A percentile compares a stretch with the other conserved stretches of the same genome.
Evolutionary conservation across 2,797 vertebrate genomes (phyloP).

Genomic region (Ibycter americanus): DNA sequence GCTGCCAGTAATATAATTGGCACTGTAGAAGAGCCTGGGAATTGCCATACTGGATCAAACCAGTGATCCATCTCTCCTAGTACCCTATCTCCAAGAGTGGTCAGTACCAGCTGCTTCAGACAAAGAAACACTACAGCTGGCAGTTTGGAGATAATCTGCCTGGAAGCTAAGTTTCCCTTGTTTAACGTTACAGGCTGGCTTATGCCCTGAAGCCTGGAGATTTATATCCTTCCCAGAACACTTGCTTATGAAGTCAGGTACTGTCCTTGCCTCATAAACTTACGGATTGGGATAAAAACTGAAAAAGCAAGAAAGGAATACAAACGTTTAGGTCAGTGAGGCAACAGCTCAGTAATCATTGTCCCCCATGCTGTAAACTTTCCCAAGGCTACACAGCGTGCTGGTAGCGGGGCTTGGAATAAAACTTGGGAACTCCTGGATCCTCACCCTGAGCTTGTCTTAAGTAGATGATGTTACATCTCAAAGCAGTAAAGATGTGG

Average conservation of each 20-base stretch:
- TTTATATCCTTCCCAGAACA: background rate
- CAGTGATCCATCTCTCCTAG: conserved; percentile 52
- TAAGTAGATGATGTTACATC: background rate
- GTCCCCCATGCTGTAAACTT: background rate
- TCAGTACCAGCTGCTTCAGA: conserved; percentile 63
- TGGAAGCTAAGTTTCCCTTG: conserved; percentile 31
- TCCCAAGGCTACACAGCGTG: background rate
- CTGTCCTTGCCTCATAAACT: background rate
- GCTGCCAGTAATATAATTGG: conserved; percentile 58
- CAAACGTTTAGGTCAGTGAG: background rate
- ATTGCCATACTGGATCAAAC: conserved; percentile 63
- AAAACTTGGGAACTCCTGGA: background rate
- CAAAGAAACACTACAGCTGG: conserved; percentile 56
- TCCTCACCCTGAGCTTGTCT: background rate
- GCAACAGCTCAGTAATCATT: background rate
- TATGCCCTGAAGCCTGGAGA: background rate
- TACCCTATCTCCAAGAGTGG: conserved; percentile 28
- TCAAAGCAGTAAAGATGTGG: background rate
- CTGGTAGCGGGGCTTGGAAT: background rate
- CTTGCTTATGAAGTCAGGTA: conserved; percentile 14
- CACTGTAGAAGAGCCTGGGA: conserved; percentile 44
- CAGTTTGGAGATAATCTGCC: conserved; percentile 49
- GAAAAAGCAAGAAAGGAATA: background rate
- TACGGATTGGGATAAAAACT: background rate
- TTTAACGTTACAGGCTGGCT: background rate